Conservation (phyloP, 2,888 invertebrate species). For the Netelia inedita region DNA sequence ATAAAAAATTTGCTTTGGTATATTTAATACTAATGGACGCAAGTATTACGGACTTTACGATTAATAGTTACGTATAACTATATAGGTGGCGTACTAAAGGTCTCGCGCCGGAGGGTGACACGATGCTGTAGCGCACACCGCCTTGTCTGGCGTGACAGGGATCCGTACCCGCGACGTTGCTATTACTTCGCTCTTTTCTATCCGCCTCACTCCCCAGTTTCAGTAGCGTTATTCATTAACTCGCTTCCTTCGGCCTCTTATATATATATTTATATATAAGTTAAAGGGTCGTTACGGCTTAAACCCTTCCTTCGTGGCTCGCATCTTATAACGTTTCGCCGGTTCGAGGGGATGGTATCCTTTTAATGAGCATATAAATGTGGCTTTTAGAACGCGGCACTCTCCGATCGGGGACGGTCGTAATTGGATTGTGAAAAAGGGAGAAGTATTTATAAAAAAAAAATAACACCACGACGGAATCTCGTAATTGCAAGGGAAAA, state of each 20-base stretch:
- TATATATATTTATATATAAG: constrained; percentile 18
- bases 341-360: not conserved
- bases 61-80: not conserved
- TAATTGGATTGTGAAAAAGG: not conserved
- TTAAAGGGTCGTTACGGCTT: constrained; percentile 36
- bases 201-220: not conserved
- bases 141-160: constrained; percentile 48
- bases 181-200: constrained; percentile 22
- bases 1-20: constrained; percentile 41
- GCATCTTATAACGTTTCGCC: not conserved
- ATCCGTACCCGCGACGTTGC: constrained; percentile 44
- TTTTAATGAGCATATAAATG: constrained; percentile 45
- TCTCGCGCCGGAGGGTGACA: constrained; percentile 27
- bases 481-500: too few relatives aligned
- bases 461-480: too few relatives aligned
- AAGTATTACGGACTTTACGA: constrained; percentile 44
- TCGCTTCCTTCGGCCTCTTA: constrained; percentile 5
- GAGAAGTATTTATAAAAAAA: not conserved
- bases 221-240: constrained; percentile 52
- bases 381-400: not conserved
- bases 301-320: constrained; percentile 24
- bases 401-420: not conserved
- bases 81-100: not conserved
- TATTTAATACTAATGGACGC: constrained; percentile 63
- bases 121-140: constrained; percentile 35